phyloP scores from a whole-genome alignment of 2,797 vertebrate genomes.

The Poliocrania exsul region DNA sequence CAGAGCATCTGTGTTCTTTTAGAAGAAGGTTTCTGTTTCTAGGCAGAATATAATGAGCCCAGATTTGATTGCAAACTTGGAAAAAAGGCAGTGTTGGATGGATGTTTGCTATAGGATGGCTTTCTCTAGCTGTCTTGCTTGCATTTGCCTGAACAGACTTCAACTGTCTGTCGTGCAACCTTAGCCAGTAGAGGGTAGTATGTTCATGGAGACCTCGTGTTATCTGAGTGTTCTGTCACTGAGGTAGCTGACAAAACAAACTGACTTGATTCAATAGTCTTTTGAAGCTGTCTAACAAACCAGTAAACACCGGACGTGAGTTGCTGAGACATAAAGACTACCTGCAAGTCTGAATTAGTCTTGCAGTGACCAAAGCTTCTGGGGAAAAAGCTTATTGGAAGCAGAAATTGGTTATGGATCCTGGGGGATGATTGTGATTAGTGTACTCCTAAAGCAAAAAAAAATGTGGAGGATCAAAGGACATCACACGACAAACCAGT shows the following conservation, averaged over 20 bases:
- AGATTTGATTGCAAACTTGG: not conserved
- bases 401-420: not conserved
- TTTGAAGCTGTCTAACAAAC: not conserved
- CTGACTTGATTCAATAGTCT: not conserved
- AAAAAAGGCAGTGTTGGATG: not conserved
- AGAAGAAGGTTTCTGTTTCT: not conserved
- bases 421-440: not conserved
- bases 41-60: not conserved
- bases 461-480: too few species aligned
- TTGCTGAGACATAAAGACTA: not conserved
- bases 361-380: not conserved
- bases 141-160: not conserved
- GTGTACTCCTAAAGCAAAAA: not conserved
- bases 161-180: accelerated
- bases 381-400: not conserved
- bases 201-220: not conserved
- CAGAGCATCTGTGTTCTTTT: not conserved
- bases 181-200: not conserved
- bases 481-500: too few species aligned
- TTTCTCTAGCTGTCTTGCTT: not conserved
- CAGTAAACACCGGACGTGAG: not conserved
- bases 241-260: not conserved
- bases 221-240: not conserved
- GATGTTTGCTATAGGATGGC: not conserved
- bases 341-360: not conserved